Evolutionary conservation across 2,113 vertebrate genomes (phyloP).

Genomic region (Orientallactaga bullata): DNA sequence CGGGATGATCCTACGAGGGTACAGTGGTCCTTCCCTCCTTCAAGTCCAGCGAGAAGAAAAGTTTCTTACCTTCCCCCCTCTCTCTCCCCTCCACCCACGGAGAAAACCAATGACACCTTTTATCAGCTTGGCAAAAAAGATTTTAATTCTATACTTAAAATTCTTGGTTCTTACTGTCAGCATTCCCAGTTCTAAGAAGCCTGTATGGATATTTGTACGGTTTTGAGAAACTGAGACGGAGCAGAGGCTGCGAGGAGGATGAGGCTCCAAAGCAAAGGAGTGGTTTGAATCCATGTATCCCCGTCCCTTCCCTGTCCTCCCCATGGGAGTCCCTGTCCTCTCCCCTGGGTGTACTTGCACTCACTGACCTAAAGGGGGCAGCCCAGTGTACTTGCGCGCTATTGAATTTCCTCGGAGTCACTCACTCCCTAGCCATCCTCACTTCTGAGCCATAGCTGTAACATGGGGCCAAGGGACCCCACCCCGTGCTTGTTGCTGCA

Average conservation of each 20-base stretch:
- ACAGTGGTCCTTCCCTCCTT: neutral
- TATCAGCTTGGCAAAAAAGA: constrained; percentile 76
- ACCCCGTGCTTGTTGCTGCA: neutral
- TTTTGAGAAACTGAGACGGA: constrained; percentile 73
- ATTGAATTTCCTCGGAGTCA: neutral
- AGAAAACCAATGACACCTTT: constrained; percentile 65
- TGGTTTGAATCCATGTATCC: neutral
- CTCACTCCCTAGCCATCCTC: neutral
- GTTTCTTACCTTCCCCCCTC: constrained; percentile 2
- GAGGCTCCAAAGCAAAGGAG: constrained; percentile 44
- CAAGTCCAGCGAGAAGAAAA: neutral
- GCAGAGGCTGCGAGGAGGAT: neutral
- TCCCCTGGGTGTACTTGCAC: neutral
- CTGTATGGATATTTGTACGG: constrained; percentile 43
- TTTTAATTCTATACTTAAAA: constrained; percentile 74
- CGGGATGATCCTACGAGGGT: neutral
- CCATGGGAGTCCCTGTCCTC: neutral
- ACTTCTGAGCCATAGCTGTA: neutral
- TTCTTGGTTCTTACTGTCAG: constrained; percentile 63
- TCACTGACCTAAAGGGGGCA: constrained; percentile 27
- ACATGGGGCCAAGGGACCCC: neutral
- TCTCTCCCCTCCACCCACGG: neutral
- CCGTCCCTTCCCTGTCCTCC: neutral
- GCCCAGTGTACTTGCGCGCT: neutral
- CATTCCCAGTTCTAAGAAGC: neutral